Conservation (phyloP, 2,113 vertebrate species). For the Buteo buteo region DNA sequence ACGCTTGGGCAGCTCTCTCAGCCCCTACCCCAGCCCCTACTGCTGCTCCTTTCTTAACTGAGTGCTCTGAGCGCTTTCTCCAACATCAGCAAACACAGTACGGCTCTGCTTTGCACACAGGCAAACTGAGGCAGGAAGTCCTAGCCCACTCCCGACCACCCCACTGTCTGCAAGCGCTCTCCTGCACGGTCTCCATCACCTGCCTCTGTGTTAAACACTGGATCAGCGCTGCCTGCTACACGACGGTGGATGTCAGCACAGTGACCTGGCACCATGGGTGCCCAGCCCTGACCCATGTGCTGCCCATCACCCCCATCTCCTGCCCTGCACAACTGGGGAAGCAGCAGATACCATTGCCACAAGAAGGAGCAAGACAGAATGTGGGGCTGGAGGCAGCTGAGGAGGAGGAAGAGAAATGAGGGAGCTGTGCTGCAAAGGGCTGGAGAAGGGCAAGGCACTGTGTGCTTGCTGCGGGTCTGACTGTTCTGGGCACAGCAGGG, state of each 20-base stretch:
- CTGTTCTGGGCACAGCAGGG: not conserved
- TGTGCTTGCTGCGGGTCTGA: not conserved
- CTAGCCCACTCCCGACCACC: rapidly evolving
- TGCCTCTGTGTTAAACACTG: rapidly evolving
- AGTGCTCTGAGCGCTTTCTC: not conserved
- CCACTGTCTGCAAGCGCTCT: rapidly evolving
- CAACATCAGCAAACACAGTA: not conserved
- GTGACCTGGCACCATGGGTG: not conserved
- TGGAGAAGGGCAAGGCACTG: not conserved
- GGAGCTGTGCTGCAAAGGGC: not conserved
- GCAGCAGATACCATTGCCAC: not conserved
- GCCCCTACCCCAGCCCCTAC: rapidly evolving
- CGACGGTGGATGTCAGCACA: rapidly evolving
- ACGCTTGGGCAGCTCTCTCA: not conserved
- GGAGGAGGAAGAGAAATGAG: not conserved
- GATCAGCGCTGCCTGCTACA: not conserved
- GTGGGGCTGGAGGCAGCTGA: not conserved
- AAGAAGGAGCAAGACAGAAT: not conserved
- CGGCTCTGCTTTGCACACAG: rapidly evolving
- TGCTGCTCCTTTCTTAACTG: not conserved
- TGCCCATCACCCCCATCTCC: not conserved
- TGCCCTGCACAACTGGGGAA: not conserved
- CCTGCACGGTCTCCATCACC: rapidly evolving
- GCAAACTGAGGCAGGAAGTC: not conserved
- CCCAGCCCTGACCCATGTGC: rapidly evolving